Base-by-base conservation (phyloP, 2,113 vertebrate genomes). In the Pygoscelis adeliae region DNA sequence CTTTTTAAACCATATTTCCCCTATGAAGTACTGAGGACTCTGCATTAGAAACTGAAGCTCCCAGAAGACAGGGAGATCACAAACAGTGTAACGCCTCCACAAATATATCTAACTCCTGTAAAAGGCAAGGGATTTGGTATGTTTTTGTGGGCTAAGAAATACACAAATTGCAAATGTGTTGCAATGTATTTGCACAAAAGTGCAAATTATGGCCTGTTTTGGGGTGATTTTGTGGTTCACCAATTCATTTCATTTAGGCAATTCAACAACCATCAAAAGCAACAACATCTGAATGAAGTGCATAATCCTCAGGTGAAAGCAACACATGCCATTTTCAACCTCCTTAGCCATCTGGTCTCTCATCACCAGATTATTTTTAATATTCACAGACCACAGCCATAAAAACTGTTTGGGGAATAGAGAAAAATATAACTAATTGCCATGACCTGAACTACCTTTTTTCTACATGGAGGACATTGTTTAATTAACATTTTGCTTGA, bases 401-500 rank as follows among this genome's bases (percentile, higher is more conserved):
- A 90, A 94, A 87, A 95, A 52, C 61, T 76, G 27, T n/a, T 56
- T 32, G 40, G 70, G 78, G 90, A 96, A 86, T 36, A 69, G 56
- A 79, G 87, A n/a, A 89, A 94, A 94, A 86, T 52, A 13, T 40
- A 89, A 94, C 91, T 87, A 91, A 96, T 93, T 91, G 69, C n/a
- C 5, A 3, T 83, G 89, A 95, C 73, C 65, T 53, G 32, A 93
- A 86, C 34, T 34, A 77, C 19, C 30, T 72, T 87, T 82, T 80
- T 95, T 27, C 74, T 90, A 79, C 52, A 53, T 32, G 22, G 69
- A 90, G 44, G 70, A 90, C 87, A 90, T n/a, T 90, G 2, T 94
- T 96, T 94, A 93, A 95, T 95, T 92, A 87, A 87, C 85, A 47
- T 96, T 86, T 83, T 92, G n/a, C 74, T 82, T 94, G 81, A 62